Evolutionary conservation across 2,888 invertebrate species (phyloP), one percentile per base, ranked within the genome.

Genomic region (Clusia tigrina): DNA sequence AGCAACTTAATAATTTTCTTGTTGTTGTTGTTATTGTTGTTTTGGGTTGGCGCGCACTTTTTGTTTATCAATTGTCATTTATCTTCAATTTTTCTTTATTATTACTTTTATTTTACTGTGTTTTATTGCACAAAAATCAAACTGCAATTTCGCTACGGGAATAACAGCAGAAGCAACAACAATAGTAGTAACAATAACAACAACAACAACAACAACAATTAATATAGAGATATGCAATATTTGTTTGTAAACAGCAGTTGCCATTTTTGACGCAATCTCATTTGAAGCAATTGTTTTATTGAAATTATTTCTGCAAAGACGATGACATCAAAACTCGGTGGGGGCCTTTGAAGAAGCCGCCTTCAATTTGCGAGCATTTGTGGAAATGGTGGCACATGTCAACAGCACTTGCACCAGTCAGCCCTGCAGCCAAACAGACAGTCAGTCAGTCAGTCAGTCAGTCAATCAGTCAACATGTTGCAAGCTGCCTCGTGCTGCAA

Each of bases 341-440:
- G 15, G 20, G n/a, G 2, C 25, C 5, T 32, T 54, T 26, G 54
- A 32, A 15, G 18, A 17, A 20, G 52, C 52, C 52, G 52, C 52
- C 15, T 42, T n/a, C 54, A 32, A 32, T 54, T 54, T n/a, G n/a
- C n/a, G 18, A 54, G 32, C 15, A 15, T 32, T 26, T 2, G 32
- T 54, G 54, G 54, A 26, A 15, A 18, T 26, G 2, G 32, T 54
- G 54, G 54, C 54, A 32, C 54, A 54, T 32, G 54, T 32, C 54
- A 54, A 32, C 22, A 25, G 26, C 32, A 10, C 3, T n/a, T 38
- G 38, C 17, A 17, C 17, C 15, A 15, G 22, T 20, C 17, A 9
- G 17, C 20, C 10, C 20, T 12, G 17, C 20, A 20, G 18, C 51
- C 18, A n/a, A n/a, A 22, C 51, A 20, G 51, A 51, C 18, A 20